Conservation (phyloP, 1,140 invertebrate species). For the Zaprionus nigranus region DNA sequence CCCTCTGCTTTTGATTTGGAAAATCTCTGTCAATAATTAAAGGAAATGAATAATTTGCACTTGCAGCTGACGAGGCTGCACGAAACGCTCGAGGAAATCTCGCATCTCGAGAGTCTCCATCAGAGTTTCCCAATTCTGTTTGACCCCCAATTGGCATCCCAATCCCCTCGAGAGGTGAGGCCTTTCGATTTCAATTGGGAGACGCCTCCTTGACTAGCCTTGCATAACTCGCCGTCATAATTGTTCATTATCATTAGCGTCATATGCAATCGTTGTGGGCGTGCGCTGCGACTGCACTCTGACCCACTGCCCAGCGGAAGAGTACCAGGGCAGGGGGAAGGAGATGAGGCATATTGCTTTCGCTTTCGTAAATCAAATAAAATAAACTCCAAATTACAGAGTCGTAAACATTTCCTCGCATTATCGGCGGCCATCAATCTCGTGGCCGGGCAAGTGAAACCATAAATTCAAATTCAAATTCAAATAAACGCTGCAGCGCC, state of each 20-base stretch:
- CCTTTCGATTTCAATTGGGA: background rate
- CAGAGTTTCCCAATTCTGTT: background rate
- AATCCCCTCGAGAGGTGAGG: background rate
- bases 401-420: conserved; percentile 81
- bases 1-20: conserved; percentile 44
- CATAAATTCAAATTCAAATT: conserved; percentile 73
- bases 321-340: background rate
- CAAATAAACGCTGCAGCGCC: conserved; percentile 50
- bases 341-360: conserved; percentile 41
- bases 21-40: conserved; percentile 66
- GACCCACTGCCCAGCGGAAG: conserved; percentile 34
- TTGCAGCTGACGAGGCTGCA: conserved; percentile 28
- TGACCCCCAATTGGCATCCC: background rate
- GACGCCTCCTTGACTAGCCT: conserved; percentile 7
- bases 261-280: conserved; percentile 45
- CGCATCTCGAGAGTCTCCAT: background rate
- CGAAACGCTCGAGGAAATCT: conserved; percentile 20
- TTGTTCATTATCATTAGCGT: conserved; percentile 63
- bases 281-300: conserved; percentile 33
- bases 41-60: conserved; percentile 73
- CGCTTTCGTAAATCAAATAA: conserved; percentile 80
- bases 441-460: conserved; percentile 69
- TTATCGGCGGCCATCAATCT: conserved; percentile 81
- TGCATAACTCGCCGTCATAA: conserved; percentile 47
- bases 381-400: conserved; percentile 79